Percentiles rank a stretch among this genome's conserved stretches.
Conservation (phyloP, 2,113 vertebrate genomes). For the Neodontobutis hainanensis region DNA sequence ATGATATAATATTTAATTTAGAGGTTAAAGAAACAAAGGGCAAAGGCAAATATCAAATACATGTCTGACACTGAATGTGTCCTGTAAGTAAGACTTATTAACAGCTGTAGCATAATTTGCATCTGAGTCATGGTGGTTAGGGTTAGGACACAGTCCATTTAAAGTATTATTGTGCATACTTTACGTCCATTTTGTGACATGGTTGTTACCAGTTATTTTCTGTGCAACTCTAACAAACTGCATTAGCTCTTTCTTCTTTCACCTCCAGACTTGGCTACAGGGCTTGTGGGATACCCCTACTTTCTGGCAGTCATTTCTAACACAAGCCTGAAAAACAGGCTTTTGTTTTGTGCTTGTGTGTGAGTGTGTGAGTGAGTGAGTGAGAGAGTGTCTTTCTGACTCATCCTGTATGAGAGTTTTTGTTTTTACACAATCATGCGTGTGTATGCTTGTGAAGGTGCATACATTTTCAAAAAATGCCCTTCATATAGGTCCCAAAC, state of each 20-base stretch:
- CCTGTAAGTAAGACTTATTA: neutral
- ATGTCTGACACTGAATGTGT: neutral
- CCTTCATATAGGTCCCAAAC: no score
- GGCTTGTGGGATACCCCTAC: slow-evolving; percentile 79
- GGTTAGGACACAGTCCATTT: no score
- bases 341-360: slow-evolving; percentile 12
- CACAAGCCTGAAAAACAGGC: slow-evolving; percentile 70
- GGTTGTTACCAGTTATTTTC: slow-evolving; percentile 7
- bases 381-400: slow-evolving; percentile 45
- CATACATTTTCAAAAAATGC: slow-evolving; percentile 3
- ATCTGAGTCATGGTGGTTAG: no score
- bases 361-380: no score
- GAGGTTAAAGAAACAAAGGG: no score
- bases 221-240: slow-evolving; percentile 2
- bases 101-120: no score
- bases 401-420: slow-evolving; percentile 37
- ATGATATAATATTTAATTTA: no score
- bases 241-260: slow-evolving; percentile 1
- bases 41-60: no score
- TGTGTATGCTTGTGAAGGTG: slow-evolving; percentile 31
- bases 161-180: no score
- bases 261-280: slow-evolving; percentile 68
- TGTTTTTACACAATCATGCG: slow-evolving; percentile 21
- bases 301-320: slow-evolving; percentile 77
- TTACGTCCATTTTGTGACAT: neutral